Conservation (phyloP, 2,113 vertebrate genomes). For the Hymenochirus boettgeri region DNA sequence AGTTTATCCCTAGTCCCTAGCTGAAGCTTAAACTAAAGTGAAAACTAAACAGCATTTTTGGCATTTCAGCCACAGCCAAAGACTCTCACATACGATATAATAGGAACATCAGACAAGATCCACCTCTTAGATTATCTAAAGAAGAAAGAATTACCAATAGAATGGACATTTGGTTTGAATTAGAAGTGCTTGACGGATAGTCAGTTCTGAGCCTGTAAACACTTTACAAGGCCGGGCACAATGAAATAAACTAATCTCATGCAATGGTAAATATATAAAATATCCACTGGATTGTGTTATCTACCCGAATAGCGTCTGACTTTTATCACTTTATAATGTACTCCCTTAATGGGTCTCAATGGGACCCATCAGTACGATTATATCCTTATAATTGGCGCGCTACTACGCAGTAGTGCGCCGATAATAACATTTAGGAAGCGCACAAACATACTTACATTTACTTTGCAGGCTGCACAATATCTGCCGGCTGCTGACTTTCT, state of each 20-base stretch:
- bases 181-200: constrained; percentile 26
- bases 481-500: too few relatives aligned
- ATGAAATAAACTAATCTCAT: background rate
- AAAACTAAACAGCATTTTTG: constrained; percentile 38
- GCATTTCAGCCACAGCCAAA: constrained; percentile 30
- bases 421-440: too few relatives aligned
- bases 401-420: too few relatives aligned
- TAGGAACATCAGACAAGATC: constrained; percentile 28
- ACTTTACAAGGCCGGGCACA: constrained; percentile 12
- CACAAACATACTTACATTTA: too few relatives aligned
- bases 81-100: constrained; percentile 33
- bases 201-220: constrained; percentile 1
- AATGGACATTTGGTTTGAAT: constrained; percentile 38
- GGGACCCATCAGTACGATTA: too few relatives aligned
- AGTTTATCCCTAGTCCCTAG: constrained; percentile 35
- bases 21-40: constrained; percentile 39
- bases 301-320: background rate
- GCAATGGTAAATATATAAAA: constrained; percentile 12
- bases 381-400: too few relatives aligned
- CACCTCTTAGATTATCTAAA: constrained; percentile 25
- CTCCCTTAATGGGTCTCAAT: too few relatives aligned
- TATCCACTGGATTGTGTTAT: constrained; percentile 9
- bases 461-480: too few relatives aligned
- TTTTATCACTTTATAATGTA: constrained; percentile 7
- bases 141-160: constrained; percentile 29